Conservation (phyloP, 2,113 vertebrate genomes). For the Phrynosoma blainvillii region DNA sequence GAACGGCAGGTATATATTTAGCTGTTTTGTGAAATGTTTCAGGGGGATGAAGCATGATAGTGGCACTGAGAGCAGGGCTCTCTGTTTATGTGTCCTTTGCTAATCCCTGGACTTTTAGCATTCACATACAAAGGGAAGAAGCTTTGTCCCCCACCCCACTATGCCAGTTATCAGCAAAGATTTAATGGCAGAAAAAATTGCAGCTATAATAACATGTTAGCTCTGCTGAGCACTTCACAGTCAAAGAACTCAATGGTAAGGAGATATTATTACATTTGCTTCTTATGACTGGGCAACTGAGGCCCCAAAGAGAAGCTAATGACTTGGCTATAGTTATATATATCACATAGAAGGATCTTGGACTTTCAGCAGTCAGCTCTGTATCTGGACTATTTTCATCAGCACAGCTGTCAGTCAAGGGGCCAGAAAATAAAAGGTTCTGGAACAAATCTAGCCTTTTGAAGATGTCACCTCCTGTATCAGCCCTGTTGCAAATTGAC, state of each 20-base stretch:
- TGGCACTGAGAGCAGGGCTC: conserved; percentile 35
- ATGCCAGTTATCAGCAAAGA: conserved; percentile 15
- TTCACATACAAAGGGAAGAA: neutral
- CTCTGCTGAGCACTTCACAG: neutral
- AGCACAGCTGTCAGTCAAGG: neutral
- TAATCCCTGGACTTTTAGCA: conserved; percentile 55
- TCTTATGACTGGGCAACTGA: conserved; percentile 25
- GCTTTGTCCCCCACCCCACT: neutral
- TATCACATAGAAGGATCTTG: neutral
- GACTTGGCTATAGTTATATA: neutral
- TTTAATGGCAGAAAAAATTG: conserved; percentile 45
- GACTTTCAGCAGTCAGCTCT: neutral
- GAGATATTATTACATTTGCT: conserved; percentile 45
- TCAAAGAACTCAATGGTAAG: neutral
- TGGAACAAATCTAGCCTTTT: neutral
- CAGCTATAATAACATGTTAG: conserved; percentile 22
- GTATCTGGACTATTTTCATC: neutral
- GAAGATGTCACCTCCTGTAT: neutral
- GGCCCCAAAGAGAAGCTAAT: rapidly evolving
- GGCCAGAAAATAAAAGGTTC: neutral
- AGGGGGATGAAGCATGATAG: neutral
- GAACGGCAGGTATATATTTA: conserved; percentile 75
- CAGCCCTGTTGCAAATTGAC: neutral
- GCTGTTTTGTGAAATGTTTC: conserved; percentile 65
- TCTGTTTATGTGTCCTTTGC: conserved; percentile 39